Percentiles rank a stretch among this genome's conserved stretches.
These are phyloP conservation scores for Echinops telfairi DNA, from an alignment of 2,113 vertebrate genomes.

Conservation along the genomic window DNA sequence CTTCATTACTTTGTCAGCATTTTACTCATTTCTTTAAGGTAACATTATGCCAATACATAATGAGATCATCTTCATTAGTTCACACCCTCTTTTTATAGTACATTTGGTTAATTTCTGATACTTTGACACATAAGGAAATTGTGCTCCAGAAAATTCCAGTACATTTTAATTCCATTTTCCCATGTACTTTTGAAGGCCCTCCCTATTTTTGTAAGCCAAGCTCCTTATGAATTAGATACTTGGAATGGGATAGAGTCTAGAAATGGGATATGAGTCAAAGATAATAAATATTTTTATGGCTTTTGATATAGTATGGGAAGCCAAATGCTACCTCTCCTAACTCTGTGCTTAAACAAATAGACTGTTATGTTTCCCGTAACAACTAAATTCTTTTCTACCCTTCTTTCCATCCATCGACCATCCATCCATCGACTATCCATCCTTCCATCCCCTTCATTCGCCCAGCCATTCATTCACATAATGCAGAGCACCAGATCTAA, in stretches of 20 bases:
- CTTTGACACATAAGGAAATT: not conserved
- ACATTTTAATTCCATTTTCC: too few relatives aligned
- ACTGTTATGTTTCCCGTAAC: not conserved
- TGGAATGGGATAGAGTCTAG: not conserved
- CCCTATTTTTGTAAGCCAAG: too few relatives aligned
- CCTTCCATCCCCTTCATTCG: not conserved
- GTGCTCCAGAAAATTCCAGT: too few relatives aligned
- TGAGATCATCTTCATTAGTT: conserved; percentile 14
- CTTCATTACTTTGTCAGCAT: not conserved
- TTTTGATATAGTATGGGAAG: not conserved
- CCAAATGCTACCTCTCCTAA: not conserved
- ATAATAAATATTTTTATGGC: not conserved
- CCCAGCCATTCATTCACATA: not conserved
- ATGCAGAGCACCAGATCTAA: not conserved
- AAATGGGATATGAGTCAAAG: not conserved
- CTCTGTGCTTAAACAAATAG: not conserved
- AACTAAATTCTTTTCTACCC: not conserved
- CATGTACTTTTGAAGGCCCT: too few relatives aligned
- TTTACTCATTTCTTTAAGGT: not conserved
- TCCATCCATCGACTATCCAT: not conserved
- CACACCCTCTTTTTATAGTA: not conserved
- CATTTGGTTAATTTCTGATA: not conserved
- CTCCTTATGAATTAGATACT: too few relatives aligned
- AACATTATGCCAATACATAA: not conserved
- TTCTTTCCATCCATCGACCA: too few relatives aligned